Evolutionary conservation across 2,888 invertebrate genomes (phyloP).

Genomic region (Netelia melanura): DNA sequence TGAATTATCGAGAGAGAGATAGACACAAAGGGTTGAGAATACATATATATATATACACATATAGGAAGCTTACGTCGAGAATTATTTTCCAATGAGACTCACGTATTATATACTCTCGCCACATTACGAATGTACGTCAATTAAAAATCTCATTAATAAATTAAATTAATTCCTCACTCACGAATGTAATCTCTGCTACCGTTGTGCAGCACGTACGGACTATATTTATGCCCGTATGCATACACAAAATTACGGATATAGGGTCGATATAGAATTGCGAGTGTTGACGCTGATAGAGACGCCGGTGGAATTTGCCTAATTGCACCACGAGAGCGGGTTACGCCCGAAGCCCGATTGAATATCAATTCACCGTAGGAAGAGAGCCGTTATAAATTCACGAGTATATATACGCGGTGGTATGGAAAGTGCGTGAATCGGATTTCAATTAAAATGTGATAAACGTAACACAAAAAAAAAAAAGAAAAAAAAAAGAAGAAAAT

Average conservation of each 20-base stretch:
- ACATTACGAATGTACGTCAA: constrained; percentile 55
- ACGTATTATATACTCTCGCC: constrained; percentile 21
- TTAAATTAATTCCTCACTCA: constrained; percentile 59
- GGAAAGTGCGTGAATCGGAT: constrained; percentile 48
- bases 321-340: constrained; percentile 49
- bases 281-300: constrained; percentile 25
- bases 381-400: neutral
- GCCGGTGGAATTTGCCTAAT: constrained; percentile 61
- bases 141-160: constrained; percentile 64
- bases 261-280: constrained; percentile 41
- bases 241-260: neutral
- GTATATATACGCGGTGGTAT: constrained; percentile 11
- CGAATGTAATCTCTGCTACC: constrained; percentile 46
- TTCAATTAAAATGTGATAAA: constrained; percentile 61
- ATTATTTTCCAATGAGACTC: constrained; percentile 58
- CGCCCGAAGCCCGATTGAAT: constrained; percentile 56
- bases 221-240: neutral
- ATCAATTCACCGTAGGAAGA: constrained; percentile 48
- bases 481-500: constrained; percentile 41
- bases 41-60: neutral
- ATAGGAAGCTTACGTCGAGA: constrained; percentile 24
- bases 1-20: constrained; percentile 46
- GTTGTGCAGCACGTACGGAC: neutral
- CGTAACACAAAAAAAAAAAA: constrained; percentile 41
- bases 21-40: neutral